These are phyloP conservation scores for Anas platyrhynchos DNA, from an alignment of 2,113 vertebrate genomes.

Conservation along the genomic window DNA sequence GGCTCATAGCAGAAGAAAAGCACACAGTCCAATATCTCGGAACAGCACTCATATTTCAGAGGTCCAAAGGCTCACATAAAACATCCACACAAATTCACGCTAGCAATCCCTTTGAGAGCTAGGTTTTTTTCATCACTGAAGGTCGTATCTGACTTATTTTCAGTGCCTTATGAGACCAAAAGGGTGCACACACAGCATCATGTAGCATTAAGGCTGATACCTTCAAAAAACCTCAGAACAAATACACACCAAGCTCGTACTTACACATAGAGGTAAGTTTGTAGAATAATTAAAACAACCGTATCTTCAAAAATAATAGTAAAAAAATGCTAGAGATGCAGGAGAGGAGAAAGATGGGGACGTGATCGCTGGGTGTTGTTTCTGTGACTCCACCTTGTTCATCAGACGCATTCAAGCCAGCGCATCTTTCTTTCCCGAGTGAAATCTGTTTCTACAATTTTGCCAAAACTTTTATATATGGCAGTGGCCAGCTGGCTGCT, in stretches of 20 bases:
- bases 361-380: not conserved
- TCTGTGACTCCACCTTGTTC: constrained; percentile 28
- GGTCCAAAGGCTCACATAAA: not conserved
- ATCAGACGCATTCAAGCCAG: constrained; percentile 44
- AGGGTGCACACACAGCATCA: not conserved
- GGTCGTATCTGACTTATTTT: not conserved
- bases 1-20: not conserved
- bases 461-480: constrained; percentile 68
- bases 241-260: not conserved
- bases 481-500: constrained; percentile 71
- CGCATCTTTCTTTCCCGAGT: constrained; percentile 31
- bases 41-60: not conserved
- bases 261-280: not conserved
- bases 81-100: not conserved
- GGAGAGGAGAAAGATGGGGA: not conserved
- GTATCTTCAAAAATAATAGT: not conserved
- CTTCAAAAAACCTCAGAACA: not conserved
- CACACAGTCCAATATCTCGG: not conserved
- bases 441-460: constrained; percentile 61
- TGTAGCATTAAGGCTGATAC: not conserved
- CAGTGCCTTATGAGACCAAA: not conserved
- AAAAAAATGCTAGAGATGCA: not conserved
- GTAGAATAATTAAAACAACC: not conserved
- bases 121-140: fast-evolving
- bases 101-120: not conserved